These are phyloP conservation scores for Drosophila testacea DNA, from an alignment of 2,888 invertebrate species.

Conservation along the genomic window DNA sequence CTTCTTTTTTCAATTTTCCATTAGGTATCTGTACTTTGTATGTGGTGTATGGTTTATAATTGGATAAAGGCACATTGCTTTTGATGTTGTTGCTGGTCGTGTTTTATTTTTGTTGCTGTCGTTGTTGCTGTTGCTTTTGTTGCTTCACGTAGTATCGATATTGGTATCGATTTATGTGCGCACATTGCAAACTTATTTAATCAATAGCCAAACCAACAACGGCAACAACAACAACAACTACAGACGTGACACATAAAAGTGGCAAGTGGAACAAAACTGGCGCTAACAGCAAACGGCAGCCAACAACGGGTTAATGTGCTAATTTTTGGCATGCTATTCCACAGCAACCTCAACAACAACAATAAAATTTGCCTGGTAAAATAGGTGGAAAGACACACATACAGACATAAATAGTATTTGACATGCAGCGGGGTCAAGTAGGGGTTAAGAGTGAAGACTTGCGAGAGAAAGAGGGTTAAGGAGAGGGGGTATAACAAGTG, in stretches of 20 bases:
- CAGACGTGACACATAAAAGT: constrained; percentile 46
- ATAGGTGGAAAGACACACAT: constrained; percentile 1
- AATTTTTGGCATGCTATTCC: constrained; percentile 58
- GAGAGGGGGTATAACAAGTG: constrained; percentile 47
- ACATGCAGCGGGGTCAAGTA: not conserved
- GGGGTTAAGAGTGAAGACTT: not conserved
- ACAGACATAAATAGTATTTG: constrained; percentile 53
- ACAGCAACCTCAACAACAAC: constrained; percentile 4
- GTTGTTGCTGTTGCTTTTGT: constrained; percentile 29
- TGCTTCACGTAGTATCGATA: constrained; percentile 50
- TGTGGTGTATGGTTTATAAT: constrained; percentile 54
- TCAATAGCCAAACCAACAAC: constrained; percentile 55
- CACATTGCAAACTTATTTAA: constrained; percentile 69
- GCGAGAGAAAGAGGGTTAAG: not conserved
- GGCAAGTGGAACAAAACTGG: constrained; percentile 12
- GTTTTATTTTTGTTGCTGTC: not conserved
- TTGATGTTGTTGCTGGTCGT: constrained; percentile 36
- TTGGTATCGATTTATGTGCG: constrained; percentile 54
- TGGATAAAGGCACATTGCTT: constrained; percentile 56
- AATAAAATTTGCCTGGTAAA: not conserved
- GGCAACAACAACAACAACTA: constrained; percentile 31
- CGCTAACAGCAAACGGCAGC: constrained; percentile 35
- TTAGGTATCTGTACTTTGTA: constrained; percentile 23
- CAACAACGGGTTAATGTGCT: constrained; percentile 77
- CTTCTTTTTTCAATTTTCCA: constrained; percentile 10